These are phyloP conservation scores for Takifugu ocellatus DNA, from an alignment of 2,797 vertebrate species.

Conservation along the genomic window DNA sequence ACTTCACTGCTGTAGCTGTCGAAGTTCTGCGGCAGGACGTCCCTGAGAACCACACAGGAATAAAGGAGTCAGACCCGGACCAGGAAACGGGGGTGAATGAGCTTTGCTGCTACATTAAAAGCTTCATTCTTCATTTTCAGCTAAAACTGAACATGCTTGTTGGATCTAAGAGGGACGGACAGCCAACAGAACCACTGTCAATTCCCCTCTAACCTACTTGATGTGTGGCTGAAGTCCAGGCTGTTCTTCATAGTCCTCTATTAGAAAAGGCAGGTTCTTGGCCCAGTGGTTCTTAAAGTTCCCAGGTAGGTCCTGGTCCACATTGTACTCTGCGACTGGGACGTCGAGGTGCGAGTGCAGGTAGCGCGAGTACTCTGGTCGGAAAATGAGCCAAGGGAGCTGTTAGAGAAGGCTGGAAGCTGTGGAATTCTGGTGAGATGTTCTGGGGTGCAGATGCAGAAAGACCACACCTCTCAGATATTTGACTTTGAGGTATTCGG, in stretches of 20 bases:
- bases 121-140: too few relatives aligned
- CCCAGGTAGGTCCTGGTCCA: constrained; percentile 90
- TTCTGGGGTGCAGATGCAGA: background rate
- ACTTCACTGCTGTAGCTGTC: constrained; percentile 89
- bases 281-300: constrained; percentile 99
- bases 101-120: too few relatives aligned
- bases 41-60: constrained; percentile 69
- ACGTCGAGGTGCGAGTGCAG: constrained; percentile 94
- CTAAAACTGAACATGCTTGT: too few relatives aligned
- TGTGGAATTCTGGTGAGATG: background rate
- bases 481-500: constrained; percentile 97
- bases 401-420: background rate
- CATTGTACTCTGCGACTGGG: constrained; percentile 89
- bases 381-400: background rate
- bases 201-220: constrained; percentile 74
- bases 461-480: constrained; percentile 88
- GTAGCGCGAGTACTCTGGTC: constrained; percentile 92
- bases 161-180: too few relatives aligned
- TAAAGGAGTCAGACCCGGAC: too few relatives aligned
- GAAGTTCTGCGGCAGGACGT: constrained; percentile 93
- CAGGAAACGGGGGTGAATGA: too few relatives aligned
- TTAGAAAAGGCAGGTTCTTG: constrained; percentile 94
- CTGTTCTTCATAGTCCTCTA: constrained; percentile 96
- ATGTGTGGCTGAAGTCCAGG: constrained; percentile 95
- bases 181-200: too few relatives aligned